Conservation (phyloP, 2,888 invertebrate genomes). For the Drosophila mulleri region DNA sequence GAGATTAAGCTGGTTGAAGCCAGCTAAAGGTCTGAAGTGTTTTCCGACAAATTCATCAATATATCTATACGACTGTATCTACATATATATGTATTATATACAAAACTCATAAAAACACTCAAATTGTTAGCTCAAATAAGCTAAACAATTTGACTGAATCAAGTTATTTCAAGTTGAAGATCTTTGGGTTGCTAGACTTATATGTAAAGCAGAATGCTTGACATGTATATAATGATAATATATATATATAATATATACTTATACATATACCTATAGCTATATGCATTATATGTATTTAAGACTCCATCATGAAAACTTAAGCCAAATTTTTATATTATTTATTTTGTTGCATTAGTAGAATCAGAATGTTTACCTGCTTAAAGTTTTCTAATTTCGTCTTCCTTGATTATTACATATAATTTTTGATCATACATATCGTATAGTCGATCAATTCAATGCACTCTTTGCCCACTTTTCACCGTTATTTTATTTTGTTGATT, state of each 20-base stretch:
- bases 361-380: neutral
- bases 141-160: neutral
- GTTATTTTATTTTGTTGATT: conserved; percentile 1
- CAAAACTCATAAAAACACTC: conserved; percentile 2
- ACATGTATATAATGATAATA: neutral
- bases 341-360: neutral
- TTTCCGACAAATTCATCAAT: neutral
- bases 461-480: conserved; percentile 6
- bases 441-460: neutral
- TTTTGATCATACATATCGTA: neutral
- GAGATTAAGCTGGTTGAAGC: neutral
- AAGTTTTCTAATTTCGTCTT: neutral
- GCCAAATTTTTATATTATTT: neutral
- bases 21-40: neutral
- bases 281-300: no score
- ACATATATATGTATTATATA: neutral
- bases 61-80: neutral
- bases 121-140: conserved; percentile 5
- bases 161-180: neutral
- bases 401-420: neutral
- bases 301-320: neutral
- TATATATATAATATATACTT: neutral
- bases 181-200: neutral
- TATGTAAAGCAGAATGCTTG: neutral
- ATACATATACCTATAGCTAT: neutral